These are phyloP conservation scores for Caenorhabditis doughertyi DNA, from an alignment of 2,888 invertebrate species.

Conservation along the genomic window DNA sequence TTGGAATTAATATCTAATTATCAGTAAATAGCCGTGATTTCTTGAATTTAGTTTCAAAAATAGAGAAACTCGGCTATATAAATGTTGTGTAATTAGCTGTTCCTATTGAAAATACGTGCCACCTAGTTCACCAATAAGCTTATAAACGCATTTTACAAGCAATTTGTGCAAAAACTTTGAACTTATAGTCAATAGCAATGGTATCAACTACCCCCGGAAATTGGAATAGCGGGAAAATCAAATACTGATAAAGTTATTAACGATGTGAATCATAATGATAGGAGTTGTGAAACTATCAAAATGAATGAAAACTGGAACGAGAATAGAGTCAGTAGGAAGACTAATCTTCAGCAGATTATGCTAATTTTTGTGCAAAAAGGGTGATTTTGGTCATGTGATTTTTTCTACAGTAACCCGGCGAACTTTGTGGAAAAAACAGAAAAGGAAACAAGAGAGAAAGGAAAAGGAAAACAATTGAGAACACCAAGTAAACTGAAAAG, in stretches of 20 bases:
- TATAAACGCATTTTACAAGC: too few species aligned
- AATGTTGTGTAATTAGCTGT: conserved; percentile 11
- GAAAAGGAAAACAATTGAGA: conserved; percentile 41
- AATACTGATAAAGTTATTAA: conserved; percentile 5
- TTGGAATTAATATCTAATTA: too few species aligned
- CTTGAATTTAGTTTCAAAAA: too few species aligned
- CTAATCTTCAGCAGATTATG: conserved; percentile 17
- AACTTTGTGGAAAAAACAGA: background rate
- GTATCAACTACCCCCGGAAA: background rate
- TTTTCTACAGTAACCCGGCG: conserved; percentile 4
- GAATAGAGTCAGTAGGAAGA: background rate
- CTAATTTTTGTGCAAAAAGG: conserved; percentile 16
- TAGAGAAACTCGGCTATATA: background rate
- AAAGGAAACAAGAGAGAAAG: conserved; percentile 11
- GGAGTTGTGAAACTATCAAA: background rate
- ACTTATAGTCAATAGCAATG: background rate
- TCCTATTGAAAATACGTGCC: background rate
- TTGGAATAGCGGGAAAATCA: background rate
- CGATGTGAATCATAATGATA: conserved; percentile 12
- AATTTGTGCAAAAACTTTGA: conserved; percentile 5
- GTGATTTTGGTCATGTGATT: conserved; percentile 24
- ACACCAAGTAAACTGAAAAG: conserved; percentile 21
- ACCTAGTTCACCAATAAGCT: background rate
- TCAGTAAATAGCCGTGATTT: too few species aligned
- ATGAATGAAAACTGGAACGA: background rate